Evolutionary conservation across 2,797 vertebrate genomes (phyloP).

Genomic region (Bovichtus diacanthus): DNA sequence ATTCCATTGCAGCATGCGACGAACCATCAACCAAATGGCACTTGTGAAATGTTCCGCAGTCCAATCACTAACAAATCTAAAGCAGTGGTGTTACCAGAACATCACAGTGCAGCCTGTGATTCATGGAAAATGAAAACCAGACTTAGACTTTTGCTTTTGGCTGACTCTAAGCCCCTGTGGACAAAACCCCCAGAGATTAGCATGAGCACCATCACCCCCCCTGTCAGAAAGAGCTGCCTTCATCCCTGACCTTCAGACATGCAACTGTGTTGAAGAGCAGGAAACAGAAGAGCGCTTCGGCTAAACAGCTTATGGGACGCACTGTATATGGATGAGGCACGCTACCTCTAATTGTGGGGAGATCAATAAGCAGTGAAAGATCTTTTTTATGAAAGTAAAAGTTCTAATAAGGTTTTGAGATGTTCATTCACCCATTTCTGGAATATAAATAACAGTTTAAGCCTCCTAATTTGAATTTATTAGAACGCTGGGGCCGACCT

Average conservation of each 20-base stretch:
- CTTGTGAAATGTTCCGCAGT: not conserved
- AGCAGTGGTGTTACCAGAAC: slow-evolving; percentile 1
- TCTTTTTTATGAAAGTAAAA: not conserved
- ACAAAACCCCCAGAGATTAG: slow-evolving; percentile 30
- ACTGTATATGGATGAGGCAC: not conserved
- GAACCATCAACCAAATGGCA: not conserved
- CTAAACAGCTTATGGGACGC: slow-evolving; percentile 21
- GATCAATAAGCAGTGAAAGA: slow-evolving; percentile 8
- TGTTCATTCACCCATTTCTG: not conserved
- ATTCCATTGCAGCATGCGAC: not conserved
- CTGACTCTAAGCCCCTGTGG: not conserved
- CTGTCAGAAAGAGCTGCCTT: slow-evolving; percentile 22
- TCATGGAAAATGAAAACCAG: slow-evolving; percentile 9
- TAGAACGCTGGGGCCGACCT: slow-evolving; percentile 8
- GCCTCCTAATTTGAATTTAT: slow-evolving; percentile 40
- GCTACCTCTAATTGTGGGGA: not conserved
- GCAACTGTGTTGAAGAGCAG: slow-evolving; percentile 19
- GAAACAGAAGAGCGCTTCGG: not conserved
- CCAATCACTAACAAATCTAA: slow-evolving; percentile 3
- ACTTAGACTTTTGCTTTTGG: slow-evolving; percentile 10
- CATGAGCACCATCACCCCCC: slow-evolving; percentile 15
- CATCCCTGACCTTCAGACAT: slow-evolving; percentile 39
- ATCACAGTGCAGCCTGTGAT: slow-evolving; percentile 2
- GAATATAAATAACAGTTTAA: slow-evolving; percentile 8
- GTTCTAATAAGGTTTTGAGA: slow-evolving; percentile 8